Percentiles rank a stretch among this genome's conserved stretches.
Conservation (phyloP, 1,140 invertebrate genomes). For the Aphidius ervi region DNA sequence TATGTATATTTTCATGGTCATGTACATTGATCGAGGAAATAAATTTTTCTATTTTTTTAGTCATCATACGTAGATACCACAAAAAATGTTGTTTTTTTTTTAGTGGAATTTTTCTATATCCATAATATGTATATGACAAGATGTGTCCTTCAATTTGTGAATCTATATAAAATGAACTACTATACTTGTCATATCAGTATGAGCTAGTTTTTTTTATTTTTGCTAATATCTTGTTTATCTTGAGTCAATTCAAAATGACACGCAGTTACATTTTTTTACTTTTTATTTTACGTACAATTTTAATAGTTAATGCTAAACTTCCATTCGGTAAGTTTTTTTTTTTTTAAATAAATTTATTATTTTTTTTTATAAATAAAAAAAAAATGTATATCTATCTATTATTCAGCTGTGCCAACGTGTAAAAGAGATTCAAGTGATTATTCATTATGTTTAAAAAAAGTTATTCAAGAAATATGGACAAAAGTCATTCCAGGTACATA, state of each 20-base stretch:
- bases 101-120: no score
- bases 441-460: constrained; percentile 46
- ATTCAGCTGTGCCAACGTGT: constrained; percentile 41
- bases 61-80: no score
- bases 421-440: constrained; percentile 40
- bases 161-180: constrained; percentile 50
- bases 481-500: constrained; percentile 41
- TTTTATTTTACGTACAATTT: constrained; percentile 19
- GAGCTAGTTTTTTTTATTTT: constrained; percentile 30
- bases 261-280: background rate
- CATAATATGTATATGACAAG: no score
- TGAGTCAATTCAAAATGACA: constrained; percentile 7
- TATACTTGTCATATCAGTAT: constrained; percentile 37
- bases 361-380: no score
- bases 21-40: no score
- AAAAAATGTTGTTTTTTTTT: no score
- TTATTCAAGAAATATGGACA: constrained; percentile 48
- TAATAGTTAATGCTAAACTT: constrained; percentile 27
- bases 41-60: no score
- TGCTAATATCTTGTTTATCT: constrained; percentile 15
- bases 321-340: constrained; percentile 39
- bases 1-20: no score
- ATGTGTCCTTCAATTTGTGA: constrained; percentile 46
- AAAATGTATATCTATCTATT: no score
- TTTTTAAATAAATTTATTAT: no score